A percentile compares a stretch with the other conserved stretches of the same genome.
Evolutionary conservation across 2,888 invertebrate genomes (phyloP).

Genomic region (Scaeva pyrastri): DNA sequence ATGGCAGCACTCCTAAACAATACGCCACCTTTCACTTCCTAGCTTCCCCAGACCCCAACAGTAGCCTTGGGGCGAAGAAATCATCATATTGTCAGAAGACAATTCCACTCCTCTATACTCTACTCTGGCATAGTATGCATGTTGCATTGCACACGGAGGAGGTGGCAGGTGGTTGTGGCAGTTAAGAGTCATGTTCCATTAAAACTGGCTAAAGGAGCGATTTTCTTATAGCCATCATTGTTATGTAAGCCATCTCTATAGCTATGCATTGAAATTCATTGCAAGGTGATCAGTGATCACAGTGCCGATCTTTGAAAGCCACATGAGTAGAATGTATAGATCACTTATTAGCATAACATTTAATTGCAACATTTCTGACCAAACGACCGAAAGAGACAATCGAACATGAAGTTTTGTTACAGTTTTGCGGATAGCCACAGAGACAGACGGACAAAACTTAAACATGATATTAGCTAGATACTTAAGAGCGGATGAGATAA

Average conservation of each 20-base stretch:
- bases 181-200: slow-evolving; percentile 2
- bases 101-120: slow-evolving; percentile 31
- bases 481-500: slow-evolving; percentile 19
- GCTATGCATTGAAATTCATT: slow-evolving; percentile 48
- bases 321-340: slow-evolving; percentile 58
- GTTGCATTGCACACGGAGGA: slow-evolving; percentile 11
- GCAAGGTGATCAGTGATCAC: slow-evolving; percentile 67
- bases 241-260: slow-evolving; percentile 57
- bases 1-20: slow-evolving; percentile 39
- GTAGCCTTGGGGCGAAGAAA: slow-evolving; percentile 23
- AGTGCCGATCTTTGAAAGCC: slow-evolving; percentile 37
- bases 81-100: slow-evolving; percentile 38
- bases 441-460: not conserved
- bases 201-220: slow-evolving; percentile 18
- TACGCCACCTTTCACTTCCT: slow-evolving; percentile 63
- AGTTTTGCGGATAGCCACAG: slow-evolving; percentile 34
- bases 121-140: not conserved
- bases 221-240: slow-evolving; percentile 42
- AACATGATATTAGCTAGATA: not conserved
- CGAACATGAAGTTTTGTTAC: slow-evolving; percentile 39
- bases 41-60: slow-evolving; percentile 9
- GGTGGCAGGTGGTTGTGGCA: slow-evolving; percentile 21
- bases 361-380: slow-evolving; percentile 60
- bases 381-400: slow-evolving; percentile 53
- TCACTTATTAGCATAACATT: slow-evolving; percentile 49